Evolutionary conservation across 2,797 vertebrate genomes (phyloP).

Genomic region (Sebastes itinus): DNA sequence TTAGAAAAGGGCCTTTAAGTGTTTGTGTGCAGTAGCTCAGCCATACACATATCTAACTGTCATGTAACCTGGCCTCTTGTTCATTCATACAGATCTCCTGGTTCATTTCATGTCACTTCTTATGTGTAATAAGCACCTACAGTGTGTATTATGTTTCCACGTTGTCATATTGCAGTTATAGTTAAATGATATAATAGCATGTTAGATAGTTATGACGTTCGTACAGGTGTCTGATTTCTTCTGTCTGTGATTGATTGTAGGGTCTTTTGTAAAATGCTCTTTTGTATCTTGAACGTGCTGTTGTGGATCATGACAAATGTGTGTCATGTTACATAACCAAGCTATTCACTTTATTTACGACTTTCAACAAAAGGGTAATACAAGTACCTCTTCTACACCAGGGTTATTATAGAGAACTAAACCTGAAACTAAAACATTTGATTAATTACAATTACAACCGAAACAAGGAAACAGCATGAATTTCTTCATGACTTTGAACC

Average conservation of each 20-base stretch:
- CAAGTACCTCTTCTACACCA: background rate
- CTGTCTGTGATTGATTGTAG: background rate
- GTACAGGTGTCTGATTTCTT: background rate
- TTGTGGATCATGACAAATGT: background rate
- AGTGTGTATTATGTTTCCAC: background rate
- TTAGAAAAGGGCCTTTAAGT: background rate
- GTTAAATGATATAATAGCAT: conserved; percentile 2
- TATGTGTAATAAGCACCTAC: background rate
- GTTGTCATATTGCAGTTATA: background rate
- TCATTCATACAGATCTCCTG: background rate
- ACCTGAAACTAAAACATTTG: too few relatives aligned
- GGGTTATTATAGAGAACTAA: too few relatives aligned
- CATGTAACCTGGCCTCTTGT: background rate
- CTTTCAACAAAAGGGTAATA: background rate
- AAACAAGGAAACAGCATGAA: too few relatives aligned
- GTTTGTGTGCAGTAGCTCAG: background rate
- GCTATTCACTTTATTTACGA: background rate
- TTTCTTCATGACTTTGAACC: too few relatives aligned
- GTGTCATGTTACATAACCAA: background rate
- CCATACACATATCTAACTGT: background rate
- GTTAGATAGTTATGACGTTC: background rate
- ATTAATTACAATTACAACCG: too few relatives aligned
- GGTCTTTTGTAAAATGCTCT: background rate
- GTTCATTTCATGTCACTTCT: conserved; percentile 7
- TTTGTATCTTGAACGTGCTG: background rate